Base-by-base conservation (phyloP, 1,140 invertebrate genomes). In the Macrobrachium rosenbergii region DNA sequence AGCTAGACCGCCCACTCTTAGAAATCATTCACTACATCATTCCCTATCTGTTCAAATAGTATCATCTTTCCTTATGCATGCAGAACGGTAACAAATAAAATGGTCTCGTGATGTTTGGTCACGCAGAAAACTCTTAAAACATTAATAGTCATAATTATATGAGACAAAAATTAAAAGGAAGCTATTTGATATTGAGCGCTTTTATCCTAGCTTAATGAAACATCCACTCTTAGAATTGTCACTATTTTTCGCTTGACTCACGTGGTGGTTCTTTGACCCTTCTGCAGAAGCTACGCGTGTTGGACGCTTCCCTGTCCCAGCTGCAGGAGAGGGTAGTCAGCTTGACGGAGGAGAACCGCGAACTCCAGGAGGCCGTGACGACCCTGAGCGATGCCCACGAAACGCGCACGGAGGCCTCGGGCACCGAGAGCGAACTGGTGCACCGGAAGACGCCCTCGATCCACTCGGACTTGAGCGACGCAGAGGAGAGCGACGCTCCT, bases 401-500 rank as follows among this genome's bases (percentile, higher is more conserved):
- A 72, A 90, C 89, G 16, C 87, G 83, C 17, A 90, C 89, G 0
- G 89, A 90, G 63, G 89, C 89, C 19, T 90, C 89, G 21, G 89
- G 89, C 58, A 90, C 89, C 5, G 89, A 90, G 37, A 87, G 83
- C 23, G 89, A 90, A 69, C 58, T 90, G 58, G 89, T 90, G 37
- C 83, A 86, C 69, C 82, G 89, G 67, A 90, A 90, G 79, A 90
- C 87, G 7, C 89, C 89, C 8, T 90, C 89, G 59, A 80, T 88
- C 28, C 89, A 90, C 75, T 90, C 89, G 19, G 89, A 90, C 83
- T 76, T 90, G 23, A 90, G 89, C 23, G 89, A 90, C 59, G 78
- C 87, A 2, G 89, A 90, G 79, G 63, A 73, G 78, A 82, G 81
- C 73, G 69, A 83, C 69, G 73, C 80, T n/a, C 77, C 77, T n/a